Percentiles rank a stretch among this genome's conserved stretches.
phyloP scores from a whole-genome alignment of 1,140 invertebrate species.

The Drosophila willistoni region DNA sequence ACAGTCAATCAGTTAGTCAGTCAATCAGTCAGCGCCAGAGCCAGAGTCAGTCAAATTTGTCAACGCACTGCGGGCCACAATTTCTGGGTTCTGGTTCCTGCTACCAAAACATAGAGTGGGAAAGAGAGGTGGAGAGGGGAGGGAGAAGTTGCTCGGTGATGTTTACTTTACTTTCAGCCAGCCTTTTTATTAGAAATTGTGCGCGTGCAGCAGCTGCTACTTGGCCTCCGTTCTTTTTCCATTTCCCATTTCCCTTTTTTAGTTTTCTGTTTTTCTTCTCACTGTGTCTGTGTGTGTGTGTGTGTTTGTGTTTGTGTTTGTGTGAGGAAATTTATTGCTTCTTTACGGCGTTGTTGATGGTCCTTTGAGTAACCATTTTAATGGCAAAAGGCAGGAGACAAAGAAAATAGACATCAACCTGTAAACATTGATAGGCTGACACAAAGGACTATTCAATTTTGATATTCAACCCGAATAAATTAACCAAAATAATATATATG shows the following conservation, averaged over 20 bases:
- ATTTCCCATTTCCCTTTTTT: constrained; percentile 18
- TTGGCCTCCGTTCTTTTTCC: neutral
- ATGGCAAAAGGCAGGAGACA: constrained; percentile 7
- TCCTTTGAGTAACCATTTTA: constrained; percentile 42
- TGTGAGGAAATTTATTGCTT: constrained; percentile 46
- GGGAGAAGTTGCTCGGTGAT: constrained; percentile 39
- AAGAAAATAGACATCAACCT: neutral
- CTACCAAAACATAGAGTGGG: neutral
- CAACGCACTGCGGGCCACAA: constrained; percentile 52
- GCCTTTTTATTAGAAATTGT: constrained; percentile 21
- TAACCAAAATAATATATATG: no score
- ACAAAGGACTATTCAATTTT: neutral
- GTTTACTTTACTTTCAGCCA: constrained; percentile 52
- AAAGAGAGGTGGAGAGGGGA: no score
- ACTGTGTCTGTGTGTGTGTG: neutral
- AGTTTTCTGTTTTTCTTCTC: constrained; percentile 32
- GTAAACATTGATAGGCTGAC: neutral
- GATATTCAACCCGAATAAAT: neutral
- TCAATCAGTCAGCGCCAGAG: constrained; percentile 23
- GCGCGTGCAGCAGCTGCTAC: constrained; percentile 9
- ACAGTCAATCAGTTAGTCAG: constrained; percentile 23
- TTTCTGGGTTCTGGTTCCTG: constrained; percentile 25
- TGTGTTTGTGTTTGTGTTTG: neutral
- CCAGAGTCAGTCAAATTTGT: constrained; percentile 47
- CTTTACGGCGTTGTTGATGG: constrained; percentile 37